Conservation (phyloP, 2,113 vertebrate species). For the Cyprinus carpio region DNA sequence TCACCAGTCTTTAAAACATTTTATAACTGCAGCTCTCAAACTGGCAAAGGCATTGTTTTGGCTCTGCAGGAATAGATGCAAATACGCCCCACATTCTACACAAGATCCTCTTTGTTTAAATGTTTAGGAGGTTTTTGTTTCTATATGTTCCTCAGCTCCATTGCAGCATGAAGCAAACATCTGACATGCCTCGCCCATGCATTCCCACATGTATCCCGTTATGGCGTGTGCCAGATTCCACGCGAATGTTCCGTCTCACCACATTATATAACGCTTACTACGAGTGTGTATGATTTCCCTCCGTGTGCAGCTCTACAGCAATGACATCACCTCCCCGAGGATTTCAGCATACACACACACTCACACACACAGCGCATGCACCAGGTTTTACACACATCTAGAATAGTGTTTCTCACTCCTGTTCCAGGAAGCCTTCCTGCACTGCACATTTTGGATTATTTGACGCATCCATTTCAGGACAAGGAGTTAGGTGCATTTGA, state of each 20-base stretch:
- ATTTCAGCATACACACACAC: slow-evolving; percentile 55
- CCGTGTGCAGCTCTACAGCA: slow-evolving; percentile 67
- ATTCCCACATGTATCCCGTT: background rate
- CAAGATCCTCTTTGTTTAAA: background rate
- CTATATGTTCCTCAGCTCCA: background rate
- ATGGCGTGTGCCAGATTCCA: background rate
- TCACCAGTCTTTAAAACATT: slow-evolving; percentile 29
- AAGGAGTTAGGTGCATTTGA: background rate
- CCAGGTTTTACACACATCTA: slow-evolving; percentile 47
- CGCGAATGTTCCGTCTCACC: slow-evolving; percentile 55
- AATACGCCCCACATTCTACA: background rate
- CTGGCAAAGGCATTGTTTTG: background rate
- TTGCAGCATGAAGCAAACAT: background rate
- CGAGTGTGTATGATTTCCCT: slow-evolving; percentile 62
- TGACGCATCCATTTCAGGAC: background rate
- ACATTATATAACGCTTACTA: slow-evolving; percentile 76
- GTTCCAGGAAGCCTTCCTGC: background rate
- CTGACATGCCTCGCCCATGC: slow-evolving; percentile 20
- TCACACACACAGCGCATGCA: slow-evolving; percentile 53
- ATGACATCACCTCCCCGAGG: slow-evolving; percentile 76
- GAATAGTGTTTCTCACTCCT: background rate
- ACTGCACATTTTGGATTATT: background rate
- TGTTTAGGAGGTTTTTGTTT: slow-evolving; percentile 13
- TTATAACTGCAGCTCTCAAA: slow-evolving; percentile 1
- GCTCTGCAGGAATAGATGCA: background rate